Evolutionary conservation across 2,113 vertebrate species (phyloP), one percentile per base, ranked within the genome.

Genomic region (Notothenia rossii): DNA sequence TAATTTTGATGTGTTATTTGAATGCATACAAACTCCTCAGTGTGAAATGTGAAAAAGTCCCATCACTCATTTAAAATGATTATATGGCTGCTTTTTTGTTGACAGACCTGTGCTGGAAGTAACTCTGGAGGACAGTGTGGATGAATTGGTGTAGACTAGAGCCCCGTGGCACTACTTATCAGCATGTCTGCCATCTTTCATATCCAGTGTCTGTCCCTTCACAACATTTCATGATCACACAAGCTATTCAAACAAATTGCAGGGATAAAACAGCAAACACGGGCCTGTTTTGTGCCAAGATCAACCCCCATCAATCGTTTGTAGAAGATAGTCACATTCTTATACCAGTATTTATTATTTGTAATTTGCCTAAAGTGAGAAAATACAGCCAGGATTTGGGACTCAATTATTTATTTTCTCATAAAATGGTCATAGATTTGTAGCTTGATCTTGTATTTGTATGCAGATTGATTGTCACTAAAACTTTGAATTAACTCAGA

Each of bases 71-170:
- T 40, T 40, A 17, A 11, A 48, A 55, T 61, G 10, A 40, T 25
- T 49, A 36, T 17, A 18, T 48, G 36, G 25, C 43, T 59, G 51
- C 36, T 76, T 81, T 63, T 11, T n/a, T 6, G 22, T 72, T 74
- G 25, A 46, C 67, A 36, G 43, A 12, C n/a, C 61, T 3, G 20
- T n/a, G 40, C 33, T 49, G 77, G 46, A 0, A 43, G 66, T 56
- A 59, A 62, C 66, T 86, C 61, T 81, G 68, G 73, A 67, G 65
- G 60, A 48, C 54, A 43, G 54, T 63, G 73, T 73, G 49, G 62
- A 85, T 56, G 62, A 48, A 18, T 9, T 54, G 43, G 48, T 64
- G 56, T 50, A 20, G 9, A 73, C 20, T 20, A 9, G 22, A 69
- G 36, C 18, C 7, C 14, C 43, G 53, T 56, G 54, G 58, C 75